Conservation (phyloP, 2,888 invertebrate genomes). For the Dinocampus coccinellae region DNA sequence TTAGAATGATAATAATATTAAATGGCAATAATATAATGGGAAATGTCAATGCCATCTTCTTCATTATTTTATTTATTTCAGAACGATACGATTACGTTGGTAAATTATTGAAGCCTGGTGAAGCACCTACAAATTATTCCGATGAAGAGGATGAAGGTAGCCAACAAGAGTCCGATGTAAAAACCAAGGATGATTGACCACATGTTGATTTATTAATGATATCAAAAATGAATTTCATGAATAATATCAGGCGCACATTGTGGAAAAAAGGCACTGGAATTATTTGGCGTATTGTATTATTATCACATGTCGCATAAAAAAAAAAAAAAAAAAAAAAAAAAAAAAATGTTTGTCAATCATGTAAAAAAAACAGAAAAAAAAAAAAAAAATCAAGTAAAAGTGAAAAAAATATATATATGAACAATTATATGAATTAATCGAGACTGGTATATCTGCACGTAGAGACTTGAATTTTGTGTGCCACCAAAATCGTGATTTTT, state of each 20-base stretch:
- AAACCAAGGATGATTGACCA: conserved; percentile 67
- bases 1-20: conserved; percentile 17
- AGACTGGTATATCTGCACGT: conserved; percentile 47
- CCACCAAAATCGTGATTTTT: conserved; percentile 15
- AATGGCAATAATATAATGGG: conserved; percentile 1
- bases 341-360: conserved; percentile 53
- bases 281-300: conserved; percentile 44
- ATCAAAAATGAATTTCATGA: conserved; percentile 44
- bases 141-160: conserved; percentile 83
- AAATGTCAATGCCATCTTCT: not conserved
- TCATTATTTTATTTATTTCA: conserved; percentile 63
- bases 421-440: conserved; percentile 47
- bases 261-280: too few species aligned
- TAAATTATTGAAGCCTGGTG: conserved; percentile 89
- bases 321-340: conserved; percentile 24
- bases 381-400: too few species aligned
- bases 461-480: conserved; percentile 55
- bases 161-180: conserved; percentile 68
- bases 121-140: conserved; percentile 90
- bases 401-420: too few species aligned
- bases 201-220: conserved; percentile 40
- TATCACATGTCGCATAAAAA: conserved; percentile 21
- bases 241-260: conserved; percentile 50
- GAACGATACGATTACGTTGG: conserved; percentile 96
- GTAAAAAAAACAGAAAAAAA: conserved; percentile 42